Evolutionary conservation across 2,113 vertebrate genomes (phyloP), one percentile per base, ranked within the genome.

Genomic region (Peromyscus maniculatus): DNA sequence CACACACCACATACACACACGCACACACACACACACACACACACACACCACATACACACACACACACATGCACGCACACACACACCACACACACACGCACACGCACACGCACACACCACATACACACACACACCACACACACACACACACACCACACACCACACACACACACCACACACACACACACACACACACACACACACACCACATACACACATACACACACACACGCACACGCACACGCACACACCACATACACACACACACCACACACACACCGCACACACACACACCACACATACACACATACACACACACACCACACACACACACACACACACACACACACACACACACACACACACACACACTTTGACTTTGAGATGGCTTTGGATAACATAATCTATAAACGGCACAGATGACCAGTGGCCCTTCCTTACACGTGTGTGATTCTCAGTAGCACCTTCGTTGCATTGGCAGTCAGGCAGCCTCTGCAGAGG

Each of bases 381-480:
- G 59, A 66, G 59, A 64, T 55, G 46, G 33, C 80, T 13, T 64
- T 94, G 91, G 91, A 98, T 36, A 79, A 95, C 87, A 82, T 52
- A 55, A 69, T 49, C 89, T 95, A 5, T 86, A 97, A 97, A 88
- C 94, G 96, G 75, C 57, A 87, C 89, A 96, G 95, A 91, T 52
- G 89, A 91, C 94, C 96, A 43, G 79, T 3, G 10, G 49, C 69
- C 95, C 95, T 96, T 97, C 52, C n/a, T n/a, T 3, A 26, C 12
- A 36, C 86, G 91, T 7, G 43, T 59, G 96, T 92, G 96, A 77
- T 6, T 93, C 66, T 97, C 57, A 86, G 59, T 94, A 75, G 86
- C 96, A 97, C 94, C 93, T 97, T 71, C 6, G 95, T 97, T 92
- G 75, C 13, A 52, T 98, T 96, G 89, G 31, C 89, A 92, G 86